A percentile compares a stretch with the other conserved stretches of the same genome.
These are phyloP conservation scores for Hetaerina titia DNA, from an alignment of 2,888 invertebrate species.

Conservation along the genomic window DNA sequence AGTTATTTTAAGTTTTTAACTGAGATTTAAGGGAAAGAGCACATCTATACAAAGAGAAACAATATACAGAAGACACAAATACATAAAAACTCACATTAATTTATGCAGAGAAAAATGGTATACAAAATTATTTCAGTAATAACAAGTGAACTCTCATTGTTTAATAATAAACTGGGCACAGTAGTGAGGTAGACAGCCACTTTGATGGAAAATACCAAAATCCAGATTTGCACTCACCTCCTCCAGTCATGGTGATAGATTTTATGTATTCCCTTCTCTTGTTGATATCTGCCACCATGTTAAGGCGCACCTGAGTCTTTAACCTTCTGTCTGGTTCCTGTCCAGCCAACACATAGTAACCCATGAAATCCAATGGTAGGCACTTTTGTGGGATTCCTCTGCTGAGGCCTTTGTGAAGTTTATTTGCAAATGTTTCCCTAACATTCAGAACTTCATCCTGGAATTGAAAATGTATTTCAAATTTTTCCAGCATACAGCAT, in stretches of 20 bases:
- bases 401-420: constrained; percentile 93
- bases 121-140: too few relatives aligned
- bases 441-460: constrained; percentile 87
- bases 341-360: constrained; percentile 94
- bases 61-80: too few relatives aligned
- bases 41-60: too few relatives aligned
- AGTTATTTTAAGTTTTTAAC: too few relatives aligned
- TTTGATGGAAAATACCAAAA: neutral
- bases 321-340: constrained; percentile 91
- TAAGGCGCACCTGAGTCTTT: constrained; percentile 85
- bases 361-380: constrained; percentile 97
- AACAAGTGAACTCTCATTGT: too few relatives aligned
- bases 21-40: too few relatives aligned
- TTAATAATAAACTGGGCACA: too few relatives aligned
- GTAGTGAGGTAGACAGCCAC: neutral
- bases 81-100: too few relatives aligned
- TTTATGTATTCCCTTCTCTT: constrained; percentile 95
- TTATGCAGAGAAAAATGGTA: too few relatives aligned
- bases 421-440: constrained; percentile 91
- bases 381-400: constrained; percentile 93
- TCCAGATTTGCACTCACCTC: constrained; percentile 74
- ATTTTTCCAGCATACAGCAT: too few relatives aligned
- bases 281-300: constrained; percentile 92
- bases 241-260: constrained; percentile 84
- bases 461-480: constrained; percentile 44